Evolutionary conservation across 2,113 vertebrate species (phyloP).

Genomic region (Neotragus moschatus): DNA sequence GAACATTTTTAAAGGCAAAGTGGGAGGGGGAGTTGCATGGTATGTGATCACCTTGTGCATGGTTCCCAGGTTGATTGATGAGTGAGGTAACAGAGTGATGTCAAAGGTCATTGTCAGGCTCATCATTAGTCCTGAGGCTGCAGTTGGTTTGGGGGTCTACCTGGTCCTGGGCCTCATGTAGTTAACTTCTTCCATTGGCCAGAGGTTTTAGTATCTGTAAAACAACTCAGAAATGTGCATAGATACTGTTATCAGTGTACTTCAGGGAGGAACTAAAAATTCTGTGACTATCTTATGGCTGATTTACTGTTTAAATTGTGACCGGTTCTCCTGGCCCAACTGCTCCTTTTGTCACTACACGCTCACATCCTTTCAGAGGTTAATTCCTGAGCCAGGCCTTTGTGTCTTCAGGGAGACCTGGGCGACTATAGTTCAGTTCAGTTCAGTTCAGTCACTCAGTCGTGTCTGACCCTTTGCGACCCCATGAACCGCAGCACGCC

Average conservation of each 20-base stretch:
- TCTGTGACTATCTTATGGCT: neutral
- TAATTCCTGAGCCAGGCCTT: neutral
- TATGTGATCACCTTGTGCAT: neutral
- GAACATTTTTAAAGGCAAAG: neutral
- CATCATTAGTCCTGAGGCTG: neutral
- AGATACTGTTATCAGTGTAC: neutral
- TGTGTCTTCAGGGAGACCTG: neutral
- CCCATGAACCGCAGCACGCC: too few relatives aligned
- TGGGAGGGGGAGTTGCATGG: neutral
- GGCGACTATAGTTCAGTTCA: too few relatives aligned
- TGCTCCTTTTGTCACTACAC: neutral
- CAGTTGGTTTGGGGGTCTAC: neutral
- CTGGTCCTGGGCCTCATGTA: neutral
- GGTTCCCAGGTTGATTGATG: neutral
- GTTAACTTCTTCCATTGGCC: neutral
- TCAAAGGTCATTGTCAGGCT: neutral
- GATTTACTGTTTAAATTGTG: neutral
- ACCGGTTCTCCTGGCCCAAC: neutral
- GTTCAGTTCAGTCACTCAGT: too few relatives aligned
- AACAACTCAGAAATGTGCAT: neutral
- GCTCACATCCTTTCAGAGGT: neutral
- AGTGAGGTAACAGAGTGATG: neutral
- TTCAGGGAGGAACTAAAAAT: neutral
- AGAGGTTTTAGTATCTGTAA: neutral
- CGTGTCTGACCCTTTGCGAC: too few relatives aligned